Evolutionary conservation across 64 coral and sea anemone species (phyloP), one percentile per base, ranked within the genome.

Genomic region (Orbicella faveolata): DNA sequence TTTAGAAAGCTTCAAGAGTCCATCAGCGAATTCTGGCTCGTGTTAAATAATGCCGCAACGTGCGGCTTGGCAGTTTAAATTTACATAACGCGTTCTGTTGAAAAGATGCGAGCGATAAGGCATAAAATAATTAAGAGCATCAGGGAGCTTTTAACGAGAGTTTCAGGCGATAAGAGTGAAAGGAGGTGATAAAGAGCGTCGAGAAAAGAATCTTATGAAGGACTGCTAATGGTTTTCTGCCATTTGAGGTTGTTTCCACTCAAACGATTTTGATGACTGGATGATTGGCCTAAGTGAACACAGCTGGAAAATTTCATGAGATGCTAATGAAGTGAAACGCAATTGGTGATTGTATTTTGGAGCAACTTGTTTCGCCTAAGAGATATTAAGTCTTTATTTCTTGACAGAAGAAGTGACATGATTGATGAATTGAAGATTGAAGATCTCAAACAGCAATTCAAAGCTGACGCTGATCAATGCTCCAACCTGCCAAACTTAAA

Each of bases 321-420:
- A 97, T 97, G 95, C 82, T 97, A 97, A 97, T 94, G 95, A 87
- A 77, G 88, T 79, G 70, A 94, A 81, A 94, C 81, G 95, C 89
- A 89, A 97, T 97, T 91, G 95, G 75, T 79, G 87, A 87, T 93
- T 92, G 94, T 77, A 91, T 91, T 97, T 64, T 87, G 66, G 72
- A 59, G 76, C 79, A 84, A 91, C 88, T 86, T 83, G 92, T 94
- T 97, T 97, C 87, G 92, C 89, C 93, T 88, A 88, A 97, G 95
- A 90, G 88, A 92, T 97, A 93, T 97, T 94, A 94, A 97, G 88
- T 97, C 95, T 94, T 97, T 97, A 97, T 94, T 84, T 87, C 67
- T 87, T 89, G 95, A 97, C 95, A 94, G 92, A 87, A 91, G 69
- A 88, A 75, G 79, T 94, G 89, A 97, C 75, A 82, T 97, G 95